Base-by-base conservation (phyloP, 2,888 invertebrate genomes). In the Eueremaeus valkanovi region DNA sequence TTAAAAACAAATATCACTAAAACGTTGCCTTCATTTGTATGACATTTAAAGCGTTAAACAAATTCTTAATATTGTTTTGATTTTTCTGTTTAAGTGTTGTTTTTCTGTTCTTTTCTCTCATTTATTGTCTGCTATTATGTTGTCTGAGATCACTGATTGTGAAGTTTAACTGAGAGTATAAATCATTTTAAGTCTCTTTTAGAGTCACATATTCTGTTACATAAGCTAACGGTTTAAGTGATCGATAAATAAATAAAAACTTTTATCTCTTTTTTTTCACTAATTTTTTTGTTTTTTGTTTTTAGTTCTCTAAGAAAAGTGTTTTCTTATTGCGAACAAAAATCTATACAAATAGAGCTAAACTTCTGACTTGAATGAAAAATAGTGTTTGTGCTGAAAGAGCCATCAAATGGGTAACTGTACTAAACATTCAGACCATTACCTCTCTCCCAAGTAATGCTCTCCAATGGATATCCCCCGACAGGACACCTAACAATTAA, bases 401-500 rank as follows among this genome's bases (percentile, higher is more conserved):
- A 6, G 45, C 16, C 45, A 36, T 8, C 11, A 11, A 8, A 11
- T 45, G 45, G 18, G 18, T 16, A 45, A 18, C 55, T 9, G 21
- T 24, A 3, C n/a, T n/a, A n/a, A n/a, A 24, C 24, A 55, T 55
- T 66, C 40, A 66, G 66, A 36, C 33, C 1, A 70, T 79, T 79
- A 84, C 90, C 89, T 81, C 90, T 87, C 81, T 90, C 90, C 93
- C 93, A 93, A 80, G 89, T 88, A 75, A 93, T 90, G 77, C 89
- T 88, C 79, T 90, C 89, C 81, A 93, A 89, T 36, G 93, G 93
- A 84, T 90, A 92, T 78, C 93, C 93, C 13, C 92, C 90, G 82
- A 92, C 92, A 77, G 92, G 92, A 83, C 93, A 93, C 80, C 89
- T 87, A 79, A 93, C 86, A 78, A 87, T 87, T 78, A 92, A 87